Evolutionary conservation across 2,113 vertebrate genomes (phyloP), one percentile per base, ranked within the genome.

Genomic region (Dascyllus trimaculatus): DNA sequence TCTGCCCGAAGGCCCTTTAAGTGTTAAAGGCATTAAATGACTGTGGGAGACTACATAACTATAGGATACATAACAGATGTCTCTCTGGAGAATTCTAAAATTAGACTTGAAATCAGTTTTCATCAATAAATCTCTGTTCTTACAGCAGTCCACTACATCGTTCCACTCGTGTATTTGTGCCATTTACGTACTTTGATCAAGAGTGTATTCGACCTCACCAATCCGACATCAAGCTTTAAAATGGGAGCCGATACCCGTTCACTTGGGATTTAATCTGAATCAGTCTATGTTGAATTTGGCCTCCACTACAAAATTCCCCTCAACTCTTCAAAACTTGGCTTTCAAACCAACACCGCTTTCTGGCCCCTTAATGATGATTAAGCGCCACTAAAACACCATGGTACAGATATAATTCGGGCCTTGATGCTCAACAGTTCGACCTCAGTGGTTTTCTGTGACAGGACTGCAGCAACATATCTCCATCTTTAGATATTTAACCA

Each of bases 361-460:
- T 48, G 74, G 43, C 38, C 52, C 29, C 48, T 46, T 63, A 84
- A 85, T 48, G 57, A 63, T 80, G 71, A 87, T 66, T 19, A 58
- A 54, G 65, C 54, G 38, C 25, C 29, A 61, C 45, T 60, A 62
- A 75, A 43, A 70, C 57, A n/a, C 45, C 17, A 24, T 4, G 24
- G 6, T 62, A 29, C 48, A 60, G 53, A 40, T 26, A 11, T 15
- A 40, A 56, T 17, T 13, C 0, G 18, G 45, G 25, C 13, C 32
- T 61, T 61, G 14, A 70, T 38, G 35, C 38, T 75, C 21, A 64
- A 18, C 17, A 9, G 75, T 19, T 75, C 21, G 68, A 64, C 76
- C 56, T 75, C 62, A 19, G 35, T 1, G 29, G 25, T 63, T 71
- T 67, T 71, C 57, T 78, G 32, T 67, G 45, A 68, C 70, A 59